phyloP scores from a whole-genome alignment of 2,888 invertebrate genomes.

The Tetheella fluctuosa region DNA sequence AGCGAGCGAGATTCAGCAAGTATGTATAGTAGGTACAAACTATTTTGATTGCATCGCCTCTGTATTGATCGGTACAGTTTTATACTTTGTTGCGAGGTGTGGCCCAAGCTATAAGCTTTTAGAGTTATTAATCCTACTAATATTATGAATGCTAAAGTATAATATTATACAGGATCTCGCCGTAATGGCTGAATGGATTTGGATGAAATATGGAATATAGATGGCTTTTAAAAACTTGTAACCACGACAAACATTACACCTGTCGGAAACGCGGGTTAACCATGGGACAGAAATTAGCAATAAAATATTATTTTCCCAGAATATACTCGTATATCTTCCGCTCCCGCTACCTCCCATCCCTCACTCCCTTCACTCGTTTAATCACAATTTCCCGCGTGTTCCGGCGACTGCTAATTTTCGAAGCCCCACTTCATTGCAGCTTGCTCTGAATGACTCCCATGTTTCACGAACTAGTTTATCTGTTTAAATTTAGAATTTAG shows the following conservation, averaged over 20 bases:
- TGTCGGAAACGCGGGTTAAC: too few relatives aligned
- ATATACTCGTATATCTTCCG: too few relatives aligned
- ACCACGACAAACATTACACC: too few relatives aligned
- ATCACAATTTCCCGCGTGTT: constrained; percentile 23
- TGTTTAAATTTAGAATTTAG: neutral
- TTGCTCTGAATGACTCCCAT: neutral
- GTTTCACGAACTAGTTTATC: neutral
- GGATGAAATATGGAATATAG: too few relatives aligned
- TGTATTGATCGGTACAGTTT: constrained; percentile 17
- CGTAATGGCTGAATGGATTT: too few relatives aligned
- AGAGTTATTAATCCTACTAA: neutral
- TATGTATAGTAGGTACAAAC: constrained; percentile 16
- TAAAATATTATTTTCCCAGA: too few relatives aligned
- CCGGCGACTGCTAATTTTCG: constrained; percentile 29
- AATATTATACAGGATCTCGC: too few relatives aligned
- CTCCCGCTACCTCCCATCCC: neutral
- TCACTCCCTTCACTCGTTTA: constrained; percentile 16
- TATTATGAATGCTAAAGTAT: too few relatives aligned
- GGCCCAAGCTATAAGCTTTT: neutral
- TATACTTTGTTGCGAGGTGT: constrained; percentile 5
- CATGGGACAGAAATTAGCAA: too few relatives aligned
- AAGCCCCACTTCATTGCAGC: constrained; percentile 12
- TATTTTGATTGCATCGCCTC: constrained; percentile 30
- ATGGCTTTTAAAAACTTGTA: too few relatives aligned
- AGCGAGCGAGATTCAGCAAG: neutral